Evolutionary conservation across 2,113 vertebrate species (phyloP).

Genomic region (Typhlomys cinereus): DNA sequence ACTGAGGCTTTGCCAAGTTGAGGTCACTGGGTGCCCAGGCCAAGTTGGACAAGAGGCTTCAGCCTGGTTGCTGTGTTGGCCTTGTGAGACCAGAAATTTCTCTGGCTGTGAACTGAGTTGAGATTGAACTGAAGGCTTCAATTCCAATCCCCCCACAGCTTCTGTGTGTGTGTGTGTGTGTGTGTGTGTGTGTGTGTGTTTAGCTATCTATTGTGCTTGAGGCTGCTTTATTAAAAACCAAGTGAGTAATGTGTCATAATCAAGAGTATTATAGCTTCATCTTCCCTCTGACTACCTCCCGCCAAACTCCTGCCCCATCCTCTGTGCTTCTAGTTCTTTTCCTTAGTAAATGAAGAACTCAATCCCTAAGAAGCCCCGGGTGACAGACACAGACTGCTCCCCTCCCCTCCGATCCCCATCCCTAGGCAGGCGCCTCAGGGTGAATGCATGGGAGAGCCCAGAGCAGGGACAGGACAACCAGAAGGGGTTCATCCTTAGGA

Average conservation of each 20-base stretch:
- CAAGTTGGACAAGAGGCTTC: neutral
- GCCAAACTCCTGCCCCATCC: slow-evolving; percentile 7
- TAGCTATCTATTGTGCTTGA: no score
- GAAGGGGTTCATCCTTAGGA: slow-evolving; percentile 74
- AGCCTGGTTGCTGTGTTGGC: neutral
- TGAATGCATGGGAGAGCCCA: slow-evolving; percentile 78
- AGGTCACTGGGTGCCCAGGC: neutral
- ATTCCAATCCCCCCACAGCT: no score
- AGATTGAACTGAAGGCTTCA: no score
- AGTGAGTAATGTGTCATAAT: no score
- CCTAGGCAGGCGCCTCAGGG: slow-evolving; percentile 58
- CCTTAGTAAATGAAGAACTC: slow-evolving; percentile 53
- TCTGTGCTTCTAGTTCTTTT: slow-evolving; percentile 54
- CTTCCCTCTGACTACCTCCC: slow-evolving; percentile 47
- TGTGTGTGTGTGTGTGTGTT: no score
- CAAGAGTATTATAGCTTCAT: no score
- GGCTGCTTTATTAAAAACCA: no score
- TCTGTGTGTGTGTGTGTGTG: no score
- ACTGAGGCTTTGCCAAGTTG: neutral
- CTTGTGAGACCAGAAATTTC: neutral
- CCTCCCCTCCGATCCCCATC: neutral
- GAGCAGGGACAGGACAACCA: slow-evolving; percentile 37
- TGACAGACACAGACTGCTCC: neutral
- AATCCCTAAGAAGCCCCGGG: slow-evolving; percentile 44
- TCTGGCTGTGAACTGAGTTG: neutral